A percentile compares a stretch with the other conserved stretches of the same genome.
Evolutionary conservation across 2,113 vertebrate species (phyloP).

Genomic region (Otus sunia): DNA sequence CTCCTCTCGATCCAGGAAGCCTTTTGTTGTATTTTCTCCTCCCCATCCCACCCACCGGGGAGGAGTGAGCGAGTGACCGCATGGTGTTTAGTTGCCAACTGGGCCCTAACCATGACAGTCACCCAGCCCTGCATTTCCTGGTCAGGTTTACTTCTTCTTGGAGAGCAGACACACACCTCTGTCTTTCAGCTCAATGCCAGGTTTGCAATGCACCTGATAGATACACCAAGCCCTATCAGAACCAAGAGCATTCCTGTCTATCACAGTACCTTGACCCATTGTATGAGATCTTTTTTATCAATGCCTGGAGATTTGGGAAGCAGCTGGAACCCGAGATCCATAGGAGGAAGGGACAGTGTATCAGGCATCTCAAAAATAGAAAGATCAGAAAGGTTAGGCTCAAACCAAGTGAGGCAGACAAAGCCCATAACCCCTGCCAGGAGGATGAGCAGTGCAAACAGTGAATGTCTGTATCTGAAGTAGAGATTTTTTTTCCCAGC

Average conservation of each 20-base stretch:
- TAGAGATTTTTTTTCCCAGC: neutral
- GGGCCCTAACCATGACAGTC: neutral
- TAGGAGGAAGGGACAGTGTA: neutral
- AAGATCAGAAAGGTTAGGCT: conserved; percentile 1
- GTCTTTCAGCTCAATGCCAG: neutral
- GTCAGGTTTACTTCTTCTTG: neutral
- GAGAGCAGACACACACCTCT: neutral
- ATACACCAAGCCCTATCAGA: neutral
- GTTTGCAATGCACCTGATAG: neutral
- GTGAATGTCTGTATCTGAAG: neutral
- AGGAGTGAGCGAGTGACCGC: too few species aligned
- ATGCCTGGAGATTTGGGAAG: neutral
- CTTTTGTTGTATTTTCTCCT: too few species aligned
- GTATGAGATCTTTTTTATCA: neutral
- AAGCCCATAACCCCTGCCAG: neutral
- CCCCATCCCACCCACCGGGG: too few species aligned
- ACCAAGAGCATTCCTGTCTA: neutral
- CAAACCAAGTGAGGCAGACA: neutral
- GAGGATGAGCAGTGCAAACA: neutral
- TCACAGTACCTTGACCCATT: neutral
- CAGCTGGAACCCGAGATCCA: neutral
- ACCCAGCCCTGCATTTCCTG: neutral
- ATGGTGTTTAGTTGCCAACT: too few species aligned
- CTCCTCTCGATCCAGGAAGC: too few species aligned
- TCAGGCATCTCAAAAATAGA: neutral